Evolutionary conservation across 2,888 invertebrate species (phyloP), one percentile per base, ranked within the genome.

Genomic region (Nowickia ferox): DNA sequence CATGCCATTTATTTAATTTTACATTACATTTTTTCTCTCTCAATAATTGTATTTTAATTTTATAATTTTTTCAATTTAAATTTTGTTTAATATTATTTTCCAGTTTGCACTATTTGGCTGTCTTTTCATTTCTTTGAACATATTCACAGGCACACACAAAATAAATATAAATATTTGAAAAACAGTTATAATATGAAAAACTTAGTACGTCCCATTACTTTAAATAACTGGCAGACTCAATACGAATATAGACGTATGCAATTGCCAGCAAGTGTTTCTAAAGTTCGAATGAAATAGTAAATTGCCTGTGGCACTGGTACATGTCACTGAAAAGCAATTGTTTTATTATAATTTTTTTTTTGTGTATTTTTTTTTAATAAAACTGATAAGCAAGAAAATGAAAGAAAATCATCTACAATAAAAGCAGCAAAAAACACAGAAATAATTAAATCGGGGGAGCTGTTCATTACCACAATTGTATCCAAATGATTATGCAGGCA

Each of bases 391-490:
- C 42, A 53, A 59, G n/a, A n/a, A 59, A 68, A 30, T 51, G 48
- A 68, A 11, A 69, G 17, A 77, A 57, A 77, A 19, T 66, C 48
- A 65, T 22, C 53, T 48, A 48, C 59, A 76, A 76, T 40, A 17
- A 74, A 74, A 80, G 22, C 74, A 66, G 57, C 42, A 48, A 68
- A 75, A 74, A 59, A 53, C 22, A 63, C 69, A 44, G 22, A 38
- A 71, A 57, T 71, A 76, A 76, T 65, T 82, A 63, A 76, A 65
- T 30, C 53, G 48, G 69, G 69, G 69, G 71, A 69, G 69, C 48
- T 46, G 53, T 53, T 42, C 57, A 10, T 66, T 61, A 30, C 30
- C 19, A n/a, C 1, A 46, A 10, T 40, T 69, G 48, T 42, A 74
- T n/a, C 44, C 10, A 63, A 82, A 61, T 48, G 40, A 15, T 71